Conservation (phyloP, 2,113 vertebrate genomes). For the Phrynosoma blainvillii region DNA sequence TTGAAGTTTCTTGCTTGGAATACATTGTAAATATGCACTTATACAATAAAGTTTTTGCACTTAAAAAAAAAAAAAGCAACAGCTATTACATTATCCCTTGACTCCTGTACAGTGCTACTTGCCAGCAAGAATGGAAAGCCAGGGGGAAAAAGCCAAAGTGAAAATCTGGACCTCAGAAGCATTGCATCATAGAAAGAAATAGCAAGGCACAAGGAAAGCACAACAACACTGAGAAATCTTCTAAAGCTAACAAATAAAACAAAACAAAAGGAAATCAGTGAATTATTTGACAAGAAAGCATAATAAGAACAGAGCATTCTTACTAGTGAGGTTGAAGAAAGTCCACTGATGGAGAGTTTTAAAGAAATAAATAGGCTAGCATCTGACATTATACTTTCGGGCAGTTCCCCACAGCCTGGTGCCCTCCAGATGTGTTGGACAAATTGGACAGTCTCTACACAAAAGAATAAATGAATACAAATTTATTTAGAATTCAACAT, state of each 20-base stretch:
- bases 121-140: background rate
- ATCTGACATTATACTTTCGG: background rate
- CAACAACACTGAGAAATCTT: background rate
- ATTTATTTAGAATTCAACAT: too few relatives aligned
- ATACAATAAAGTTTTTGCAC: too few relatives aligned
- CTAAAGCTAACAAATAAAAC: background rate
- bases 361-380: too few relatives aligned
- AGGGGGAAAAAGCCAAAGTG: background rate
- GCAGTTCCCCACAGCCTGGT: too few relatives aligned
- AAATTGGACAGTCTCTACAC: too few relatives aligned
- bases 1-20: too few relatives aligned
- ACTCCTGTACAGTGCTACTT: background rate
- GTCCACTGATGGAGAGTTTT: too few relatives aligned
- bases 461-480: too few relatives aligned
- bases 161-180: background rate
- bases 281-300: background rate
- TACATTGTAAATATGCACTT: too few relatives aligned
- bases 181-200: background rate
- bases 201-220: background rate
- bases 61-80: too few relatives aligned
- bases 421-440: too few relatives aligned
- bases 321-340: background rate
- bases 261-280: background rate
- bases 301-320: background rate
- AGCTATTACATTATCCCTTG: background rate